Percentiles rank a stretch among this genome's conserved stretches.
These are phyloP conservation scores for Tinea trinotella DNA, from an alignment of 2,888 invertebrate genomes.

Conservation along the genomic window DNA sequence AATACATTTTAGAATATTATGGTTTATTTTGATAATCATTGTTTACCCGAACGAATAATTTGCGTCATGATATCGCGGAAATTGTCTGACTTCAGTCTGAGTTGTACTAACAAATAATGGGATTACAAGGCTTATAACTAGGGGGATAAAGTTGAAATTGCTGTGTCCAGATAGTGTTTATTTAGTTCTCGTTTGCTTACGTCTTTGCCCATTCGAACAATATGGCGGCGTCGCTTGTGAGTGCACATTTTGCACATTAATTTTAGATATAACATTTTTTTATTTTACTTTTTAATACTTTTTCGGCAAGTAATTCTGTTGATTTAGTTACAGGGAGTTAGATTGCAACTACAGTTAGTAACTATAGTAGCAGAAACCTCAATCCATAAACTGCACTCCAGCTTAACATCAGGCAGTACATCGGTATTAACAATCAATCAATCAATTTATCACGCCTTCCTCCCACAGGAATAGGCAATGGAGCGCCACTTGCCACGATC, in stretches of 20 bases:
- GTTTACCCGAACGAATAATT: not conserved
- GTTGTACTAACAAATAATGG: not conserved
- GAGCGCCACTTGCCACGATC: too few species aligned
- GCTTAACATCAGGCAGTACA: too few species aligned
- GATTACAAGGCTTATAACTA: not conserved
- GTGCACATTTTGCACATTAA: not conserved
- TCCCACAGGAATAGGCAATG: too few species aligned
- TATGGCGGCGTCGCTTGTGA: not conserved
- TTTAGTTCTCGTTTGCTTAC: not conserved
- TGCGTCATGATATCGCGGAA: constrained; percentile 2
- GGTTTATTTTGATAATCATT: not conserved
- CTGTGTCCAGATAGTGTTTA: not conserved
- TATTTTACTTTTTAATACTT: too few species aligned
- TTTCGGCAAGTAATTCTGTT: too few species aligned
- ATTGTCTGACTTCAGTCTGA: constrained; percentile 6
- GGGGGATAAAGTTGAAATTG: not conserved
- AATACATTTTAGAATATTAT: not conserved
- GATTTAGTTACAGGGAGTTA: too few species aligned
- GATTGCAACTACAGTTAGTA: too few species aligned
- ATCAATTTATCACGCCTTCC: too few species aligned
- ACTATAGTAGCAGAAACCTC: too few species aligned
- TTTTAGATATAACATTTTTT: too few species aligned
- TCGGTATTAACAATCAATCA: too few species aligned
- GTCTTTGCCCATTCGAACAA: not conserved
- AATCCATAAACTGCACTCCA: too few species aligned